Conservation (phyloP, 2,113 vertebrate species). For the Sardina pilchardus region DNA sequence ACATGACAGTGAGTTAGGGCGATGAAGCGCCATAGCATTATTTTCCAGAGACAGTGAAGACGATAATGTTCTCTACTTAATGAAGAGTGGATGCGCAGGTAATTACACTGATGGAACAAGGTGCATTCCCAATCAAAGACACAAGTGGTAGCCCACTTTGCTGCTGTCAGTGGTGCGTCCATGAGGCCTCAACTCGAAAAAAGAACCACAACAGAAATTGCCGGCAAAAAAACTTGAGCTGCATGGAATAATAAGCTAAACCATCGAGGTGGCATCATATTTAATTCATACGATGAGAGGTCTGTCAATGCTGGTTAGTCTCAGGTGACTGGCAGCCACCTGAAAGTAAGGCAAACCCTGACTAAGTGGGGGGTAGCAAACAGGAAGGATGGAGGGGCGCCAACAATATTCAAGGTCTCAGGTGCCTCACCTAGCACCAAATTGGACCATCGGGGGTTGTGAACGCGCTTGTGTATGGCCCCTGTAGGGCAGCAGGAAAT, state of each 20-base stretch:
- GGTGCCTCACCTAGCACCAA: constrained; percentile 12
- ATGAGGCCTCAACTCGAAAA: neutral
- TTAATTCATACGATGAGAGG: neutral
- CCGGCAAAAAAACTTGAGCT: too few relatives aligned
- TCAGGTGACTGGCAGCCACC: neutral
- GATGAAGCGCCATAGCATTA: constrained; percentile 30
- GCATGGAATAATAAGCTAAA: too few relatives aligned
- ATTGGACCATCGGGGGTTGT: constrained; percentile 11
- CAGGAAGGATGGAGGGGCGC: neutral
- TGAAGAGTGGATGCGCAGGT: constrained; percentile 38
- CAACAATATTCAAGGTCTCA: neutral
- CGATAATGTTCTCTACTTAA: constrained; percentile 44
- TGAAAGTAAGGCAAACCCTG: neutral
- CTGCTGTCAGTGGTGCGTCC: neutral
- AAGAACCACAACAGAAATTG: too few relatives aligned
- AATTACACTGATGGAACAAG: constrained; percentile 47
- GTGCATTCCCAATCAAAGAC: neutral
- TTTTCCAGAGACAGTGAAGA: constrained; percentile 12
- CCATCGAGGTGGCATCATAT: neutral
- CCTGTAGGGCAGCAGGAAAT: neutral
- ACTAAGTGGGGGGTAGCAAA: neutral
- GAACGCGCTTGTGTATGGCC: neutral
- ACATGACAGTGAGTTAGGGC: constrained; percentile 24
- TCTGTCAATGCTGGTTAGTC: neutral
- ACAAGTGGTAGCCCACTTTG: neutral